These are phyloP conservation scores for Phyllotis vaccarum DNA, from an alignment of 2,797 vertebrate species.

Conservation along the genomic window DNA sequence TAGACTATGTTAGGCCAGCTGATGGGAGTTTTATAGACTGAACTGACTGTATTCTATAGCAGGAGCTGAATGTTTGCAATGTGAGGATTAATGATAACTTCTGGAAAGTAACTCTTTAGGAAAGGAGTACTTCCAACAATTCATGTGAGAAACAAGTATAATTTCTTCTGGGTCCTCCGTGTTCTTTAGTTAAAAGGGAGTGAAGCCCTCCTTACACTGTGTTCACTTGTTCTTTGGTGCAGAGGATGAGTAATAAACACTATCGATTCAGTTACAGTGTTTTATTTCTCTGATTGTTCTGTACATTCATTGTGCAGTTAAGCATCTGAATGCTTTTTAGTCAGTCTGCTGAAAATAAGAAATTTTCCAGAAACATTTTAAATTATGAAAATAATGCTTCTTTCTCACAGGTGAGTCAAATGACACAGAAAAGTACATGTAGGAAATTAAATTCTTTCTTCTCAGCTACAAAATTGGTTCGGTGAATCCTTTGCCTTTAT, in stretches of 20 bases:
- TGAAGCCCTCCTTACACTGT: background rate
- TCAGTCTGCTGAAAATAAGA: background rate
- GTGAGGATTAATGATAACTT: slow-evolving; percentile 36
- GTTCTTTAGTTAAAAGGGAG: background rate
- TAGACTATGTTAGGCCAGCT: background rate
- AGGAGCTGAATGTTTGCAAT: background rate
- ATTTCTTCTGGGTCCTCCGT: background rate
- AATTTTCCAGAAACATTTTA: slow-evolving; percentile 3
- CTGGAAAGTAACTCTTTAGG: background rate
- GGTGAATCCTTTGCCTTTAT: background rate
- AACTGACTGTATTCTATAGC: background rate
- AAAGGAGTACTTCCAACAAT: background rate
- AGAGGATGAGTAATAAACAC: background rate
- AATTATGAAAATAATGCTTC: background rate
- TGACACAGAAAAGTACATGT: background rate
- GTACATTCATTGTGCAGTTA: background rate
- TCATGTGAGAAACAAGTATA: background rate
- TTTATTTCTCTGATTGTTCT: background rate
- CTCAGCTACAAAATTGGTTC: background rate
- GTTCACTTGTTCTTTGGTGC: background rate
- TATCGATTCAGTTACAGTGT: background rate
- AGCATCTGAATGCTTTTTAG: background rate
- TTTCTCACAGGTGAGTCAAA: slow-evolving; percentile 45
- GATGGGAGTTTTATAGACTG: background rate
- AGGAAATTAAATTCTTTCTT: slow-evolving; percentile 26